Base-by-base conservation (phyloP, 2,797 vertebrate genomes). In the Myotis myotis region DNA sequence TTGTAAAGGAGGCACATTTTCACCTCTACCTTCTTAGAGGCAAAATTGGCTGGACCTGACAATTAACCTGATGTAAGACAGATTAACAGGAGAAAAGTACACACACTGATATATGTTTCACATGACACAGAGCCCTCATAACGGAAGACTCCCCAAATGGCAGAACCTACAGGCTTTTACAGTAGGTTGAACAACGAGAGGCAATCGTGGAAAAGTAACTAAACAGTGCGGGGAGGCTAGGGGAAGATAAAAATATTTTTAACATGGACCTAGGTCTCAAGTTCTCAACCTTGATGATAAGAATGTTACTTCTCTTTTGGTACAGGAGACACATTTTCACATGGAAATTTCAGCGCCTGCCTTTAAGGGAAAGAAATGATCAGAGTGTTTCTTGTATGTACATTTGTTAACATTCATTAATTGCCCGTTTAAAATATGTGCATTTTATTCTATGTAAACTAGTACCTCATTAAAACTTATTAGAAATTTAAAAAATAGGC, bases 331-430 rank as follows among this genome's bases (percentile, higher is more conserved):
- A 53, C 16, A 47, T 64, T 79, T 62, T 62, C 80, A 53, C 12
- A 13, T 47, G 23, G 28, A 30, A 71, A 90, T 72, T 44, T 71
- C 36, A 72, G 79, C n/a, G 62, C 72, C 44, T 53, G 6, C 22
- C 83, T 85, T 85, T 44, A 62, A 64, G 36, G 30, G n/a, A 72
- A 72, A 51, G 62, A 4, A 74, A 55, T 33, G 16, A n/a, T 38
- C 49, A n/a, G 38, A 8, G 8, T 62, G 12, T 60, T 74, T 87
- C 85, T 23, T 53, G 16, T 36, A 3, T 25, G 9, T 36, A 6
- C 64, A 64, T 38, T 70, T 85, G 55, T 82, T 30, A 76, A 87
- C 90, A 90, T 38, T 90, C 38, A 90, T 12, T 75, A 87, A 79
- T 30, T 44, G 25, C 20, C 30, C 49, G 10, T 74, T 93, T 89